Evolutionary conservation across 2,888 invertebrate species (phyloP), one percentile per base, ranked within the genome.

Genomic region (Drosophila pegasa): DNA sequence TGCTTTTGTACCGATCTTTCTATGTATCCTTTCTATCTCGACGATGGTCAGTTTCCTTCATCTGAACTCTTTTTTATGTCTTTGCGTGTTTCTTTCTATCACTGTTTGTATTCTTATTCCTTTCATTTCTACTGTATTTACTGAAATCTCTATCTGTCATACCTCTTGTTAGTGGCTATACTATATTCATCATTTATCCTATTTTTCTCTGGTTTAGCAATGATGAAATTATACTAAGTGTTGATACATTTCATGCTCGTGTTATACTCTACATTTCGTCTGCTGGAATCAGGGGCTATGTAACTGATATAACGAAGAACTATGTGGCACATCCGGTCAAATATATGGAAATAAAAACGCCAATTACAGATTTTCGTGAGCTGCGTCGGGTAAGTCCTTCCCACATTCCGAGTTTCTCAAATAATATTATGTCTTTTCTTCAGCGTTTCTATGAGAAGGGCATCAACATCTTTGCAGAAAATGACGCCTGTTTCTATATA

Each of bases 381-480:
- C 52, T 91, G 6, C 89, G 90, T n/a, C 72, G 74, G 80, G 90
- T 91, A 43, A 33, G 16, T 8, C 5, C 10, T 2, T 1, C 5
- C 9, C 1, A 6, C 10, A 8, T 20, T 14, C 2, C 25, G 3
- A 5, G 0, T 2, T 6, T 37, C 12, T n/a, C 20, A 9, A 20
- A 47, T 29, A 27, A 40, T 25, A 12, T 29, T 10, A 45, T 22
- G 3, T 12, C n/a, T 7, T 16, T 6, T 1, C 25, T 27, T 5
- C 31, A 91, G 91, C 41, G 54, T 1, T 82, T 91, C 18, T 72
- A 71, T 18, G 80, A 87, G 14, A 86, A 78, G 25, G 77, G 86
- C 43, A 67, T 91, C 0, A 92, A 92, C 31, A 91, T 92, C 27
- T 92, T 92, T 63, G 82, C 91, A 1, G 88, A 91, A 22, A 61